Conservation (phyloP, 2,113 vertebrate genomes). For the Hemichromis elongatus region DNA sequence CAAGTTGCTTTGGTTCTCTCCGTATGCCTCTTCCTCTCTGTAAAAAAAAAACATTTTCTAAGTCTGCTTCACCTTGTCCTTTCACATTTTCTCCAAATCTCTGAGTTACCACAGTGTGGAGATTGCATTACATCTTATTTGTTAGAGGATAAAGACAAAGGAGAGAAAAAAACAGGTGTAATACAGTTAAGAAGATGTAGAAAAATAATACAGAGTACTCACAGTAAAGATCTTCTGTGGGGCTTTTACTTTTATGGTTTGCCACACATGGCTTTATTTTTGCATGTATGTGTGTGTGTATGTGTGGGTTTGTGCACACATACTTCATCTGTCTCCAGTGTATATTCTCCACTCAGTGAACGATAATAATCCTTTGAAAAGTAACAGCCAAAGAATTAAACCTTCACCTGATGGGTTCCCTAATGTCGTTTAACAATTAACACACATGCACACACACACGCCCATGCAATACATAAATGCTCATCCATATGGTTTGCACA, state of each 20-base stretch:
- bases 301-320: neutral
- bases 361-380: constrained; percentile 30
- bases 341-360: constrained; percentile 4
- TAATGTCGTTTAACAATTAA: neutral
- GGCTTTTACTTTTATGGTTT: constrained; percentile 43
- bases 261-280: neutral
- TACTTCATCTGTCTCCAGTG: constrained; percentile 9
- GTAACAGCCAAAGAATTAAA: constrained; percentile 40
- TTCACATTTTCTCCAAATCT: neutral
- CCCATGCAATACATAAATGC: neutral
- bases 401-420: constrained; percentile 3
- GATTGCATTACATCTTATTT: neutral
- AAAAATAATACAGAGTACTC: constrained; percentile 31
- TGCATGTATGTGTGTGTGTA: neutral
- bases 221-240: constrained; percentile 19
- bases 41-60: neutral
- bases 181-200: neutral
- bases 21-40: neutral
- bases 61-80: neutral
- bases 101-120: neutral
- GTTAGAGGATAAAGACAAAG: neutral
- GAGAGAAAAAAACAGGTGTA: neutral
- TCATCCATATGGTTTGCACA: neutral
- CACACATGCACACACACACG: neutral
- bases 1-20: neutral